phyloP scores from a whole-genome alignment of 2,113 vertebrate genomes.

The Aptenodytes patagonicus region DNA sequence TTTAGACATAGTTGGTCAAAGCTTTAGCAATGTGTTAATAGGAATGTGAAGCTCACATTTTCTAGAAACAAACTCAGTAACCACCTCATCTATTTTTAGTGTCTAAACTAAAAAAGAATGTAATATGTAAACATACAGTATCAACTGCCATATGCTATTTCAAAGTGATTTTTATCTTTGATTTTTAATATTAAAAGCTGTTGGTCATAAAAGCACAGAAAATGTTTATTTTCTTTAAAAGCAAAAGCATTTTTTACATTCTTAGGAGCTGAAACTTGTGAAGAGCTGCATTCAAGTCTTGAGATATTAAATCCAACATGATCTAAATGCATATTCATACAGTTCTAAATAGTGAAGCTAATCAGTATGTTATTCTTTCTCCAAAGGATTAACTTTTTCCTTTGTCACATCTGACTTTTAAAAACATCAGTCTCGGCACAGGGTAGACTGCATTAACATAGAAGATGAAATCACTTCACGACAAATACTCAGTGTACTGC shows the following conservation, averaged over 20 bases:
- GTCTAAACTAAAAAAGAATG: constrained; percentile 1
- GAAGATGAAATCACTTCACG: constrained; percentile 37
- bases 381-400: background rate
- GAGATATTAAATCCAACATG: background rate
- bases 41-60: background rate
- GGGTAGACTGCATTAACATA: background rate
- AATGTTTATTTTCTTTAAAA: background rate
- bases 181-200: background rate
- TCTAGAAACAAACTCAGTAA: constrained; percentile 34
- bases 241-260: constrained; percentile 19
- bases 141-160: background rate
- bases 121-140: background rate
- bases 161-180: background rate
- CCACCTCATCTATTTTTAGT: constrained; percentile 8
- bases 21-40: background rate
- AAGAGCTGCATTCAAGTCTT: background rate
- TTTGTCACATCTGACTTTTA: background rate
- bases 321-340: background rate
- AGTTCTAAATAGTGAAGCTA: background rate
- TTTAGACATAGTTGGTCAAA: background rate
- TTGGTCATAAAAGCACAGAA: background rate
- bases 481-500: constrained; percentile 25
- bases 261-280: background rate
- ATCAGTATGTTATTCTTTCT: background rate
- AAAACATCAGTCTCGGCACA: background rate